Conservation (phyloP, 2,888 invertebrate genomes). For the Timema podura region DNA sequence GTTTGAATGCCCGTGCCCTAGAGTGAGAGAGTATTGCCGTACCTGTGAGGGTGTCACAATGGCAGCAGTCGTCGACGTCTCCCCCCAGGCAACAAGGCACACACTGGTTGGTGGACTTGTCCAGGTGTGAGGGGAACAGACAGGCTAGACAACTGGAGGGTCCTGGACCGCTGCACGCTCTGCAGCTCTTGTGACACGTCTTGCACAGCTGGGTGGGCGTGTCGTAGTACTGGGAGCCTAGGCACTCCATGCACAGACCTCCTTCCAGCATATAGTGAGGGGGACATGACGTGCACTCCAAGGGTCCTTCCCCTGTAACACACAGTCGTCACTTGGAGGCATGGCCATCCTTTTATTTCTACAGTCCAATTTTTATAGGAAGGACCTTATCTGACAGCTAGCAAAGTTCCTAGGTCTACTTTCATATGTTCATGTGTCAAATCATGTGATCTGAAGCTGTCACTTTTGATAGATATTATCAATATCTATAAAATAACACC, state of each 20-base stretch:
- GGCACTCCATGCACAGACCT: conserved; percentile 71
- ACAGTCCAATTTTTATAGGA: too few species aligned
- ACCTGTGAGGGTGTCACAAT: conserved; percentile 67
- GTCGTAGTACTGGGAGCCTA: conserved; percentile 70
- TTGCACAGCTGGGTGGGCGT: conserved; percentile 62
- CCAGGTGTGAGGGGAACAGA: conserved; percentile 60
- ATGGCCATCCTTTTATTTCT: background rate
- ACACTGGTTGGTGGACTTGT: conserved; percentile 70
- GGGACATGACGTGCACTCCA: conserved; percentile 70
- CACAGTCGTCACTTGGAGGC: conserved; percentile 1
- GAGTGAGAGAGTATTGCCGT: conserved; percentile 35
- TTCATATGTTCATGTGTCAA: too few species aligned
- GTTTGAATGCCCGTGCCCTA: background rate
- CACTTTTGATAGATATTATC: too few species aligned
- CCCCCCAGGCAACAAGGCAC: conserved; percentile 64
- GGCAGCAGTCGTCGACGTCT: conserved; percentile 59
- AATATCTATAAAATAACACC: too few species aligned
- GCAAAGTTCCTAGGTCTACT: too few species aligned
- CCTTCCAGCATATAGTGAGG: conserved; percentile 68
- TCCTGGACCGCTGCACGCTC: conserved; percentile 65
- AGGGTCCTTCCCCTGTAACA: conserved; percentile 61
- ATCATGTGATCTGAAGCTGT: too few species aligned
- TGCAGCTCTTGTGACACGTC: conserved; percentile 61
- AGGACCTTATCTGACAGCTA: too few species aligned
- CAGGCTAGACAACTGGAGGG: conserved; percentile 66